phyloP scores from a whole-genome alignment of 1,140 invertebrate species.

The Brevipalpus yothersi region DNA sequence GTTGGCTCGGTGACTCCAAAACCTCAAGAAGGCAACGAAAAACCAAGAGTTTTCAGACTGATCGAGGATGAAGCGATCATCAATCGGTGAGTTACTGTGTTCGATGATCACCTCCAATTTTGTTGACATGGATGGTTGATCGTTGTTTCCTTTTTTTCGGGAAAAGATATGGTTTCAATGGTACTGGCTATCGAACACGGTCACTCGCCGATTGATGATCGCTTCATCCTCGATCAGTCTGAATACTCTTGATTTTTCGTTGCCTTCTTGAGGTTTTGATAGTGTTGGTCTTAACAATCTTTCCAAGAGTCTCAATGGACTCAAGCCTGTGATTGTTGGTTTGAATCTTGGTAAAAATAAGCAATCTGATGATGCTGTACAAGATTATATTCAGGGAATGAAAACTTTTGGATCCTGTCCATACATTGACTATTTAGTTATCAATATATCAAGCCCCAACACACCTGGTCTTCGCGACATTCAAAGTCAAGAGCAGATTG shows the following conservation, averaged over 20 bases:
- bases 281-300: conserved; percentile 55
- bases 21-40: conserved; percentile 71
- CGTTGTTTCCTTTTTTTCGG: too few species aligned
- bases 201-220: too few species aligned
- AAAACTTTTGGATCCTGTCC: conserved; percentile 36
- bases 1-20: conserved; percentile 82
- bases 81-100: too few species aligned
- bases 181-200: too few species aligned
- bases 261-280: conserved; percentile 81
- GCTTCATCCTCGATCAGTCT: conserved; percentile 54
- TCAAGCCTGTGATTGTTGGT: conserved; percentile 24
- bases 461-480: conserved; percentile 67
- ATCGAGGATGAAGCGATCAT: conserved; percentile 64
- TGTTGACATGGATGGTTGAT: too few species aligned
- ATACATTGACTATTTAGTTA: conserved; percentile 60
- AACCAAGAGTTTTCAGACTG: conserved; percentile 72
- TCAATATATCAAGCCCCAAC: conserved; percentile 79
- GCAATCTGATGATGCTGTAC: conserved; percentile 36
- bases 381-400: conserved; percentile 60
- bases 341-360: conserved; percentile 95
- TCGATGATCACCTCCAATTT: too few species aligned
- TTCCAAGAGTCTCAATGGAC: not conserved
- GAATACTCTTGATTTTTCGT: conserved; percentile 75
- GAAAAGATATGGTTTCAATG: conserved; percentile 51
- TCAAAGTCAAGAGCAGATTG: conserved; percentile 49